Evolutionary conservation across 1,140 invertebrate genomes (phyloP), one percentile per base, ranked within the genome.

Genomic region (Eulimnadia texana): DNA sequence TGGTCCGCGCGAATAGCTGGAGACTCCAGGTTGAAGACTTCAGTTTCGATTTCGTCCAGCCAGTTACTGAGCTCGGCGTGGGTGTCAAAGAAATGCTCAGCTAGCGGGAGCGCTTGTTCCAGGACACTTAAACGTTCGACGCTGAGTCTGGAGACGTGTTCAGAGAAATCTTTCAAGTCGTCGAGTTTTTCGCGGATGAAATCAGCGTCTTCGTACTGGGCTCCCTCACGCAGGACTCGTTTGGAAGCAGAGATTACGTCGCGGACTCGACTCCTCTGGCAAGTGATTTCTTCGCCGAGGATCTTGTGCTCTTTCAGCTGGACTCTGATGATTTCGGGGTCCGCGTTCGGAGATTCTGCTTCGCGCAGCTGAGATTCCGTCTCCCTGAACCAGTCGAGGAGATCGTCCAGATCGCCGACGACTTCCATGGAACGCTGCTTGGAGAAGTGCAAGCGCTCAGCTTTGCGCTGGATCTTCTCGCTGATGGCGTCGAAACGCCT

Each of bases 301-400:
- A 88, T 87, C 68, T 92, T 88, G 71, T 97, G 93, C 68, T 96
- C 91, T 70, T 94, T 90, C 27, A 98, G 72, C 72, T 98, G 92
- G 0, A 89, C 82, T 3, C 90, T 79, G 28, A 98, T 86, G 9
- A 86, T 79, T 67, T 90, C 86, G 0, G 93, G 88, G 67, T 95
- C 90, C 51, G 88, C 85, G 61, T 85, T 86, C 2, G 95, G 91
- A 27, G 85, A 88, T 67, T 94, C 94, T 0, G 90, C 88, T 62
- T 88, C 84, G 1, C 84, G 75, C 3, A 98, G 74, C 66, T 87
- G 84, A 54, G 81, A 81, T 68, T 95, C 91, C 47, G 90, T 88
- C 61, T 93, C 89, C 28, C 88, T 79, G 79, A 98, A 96, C 93
- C 93, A 99, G 67, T 97, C 93, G 0, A 95, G 74, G 1, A 97